Evolutionary conservation across 2,888 invertebrate genomes (phyloP).

Genomic region (Zelleria hepariella): DNA sequence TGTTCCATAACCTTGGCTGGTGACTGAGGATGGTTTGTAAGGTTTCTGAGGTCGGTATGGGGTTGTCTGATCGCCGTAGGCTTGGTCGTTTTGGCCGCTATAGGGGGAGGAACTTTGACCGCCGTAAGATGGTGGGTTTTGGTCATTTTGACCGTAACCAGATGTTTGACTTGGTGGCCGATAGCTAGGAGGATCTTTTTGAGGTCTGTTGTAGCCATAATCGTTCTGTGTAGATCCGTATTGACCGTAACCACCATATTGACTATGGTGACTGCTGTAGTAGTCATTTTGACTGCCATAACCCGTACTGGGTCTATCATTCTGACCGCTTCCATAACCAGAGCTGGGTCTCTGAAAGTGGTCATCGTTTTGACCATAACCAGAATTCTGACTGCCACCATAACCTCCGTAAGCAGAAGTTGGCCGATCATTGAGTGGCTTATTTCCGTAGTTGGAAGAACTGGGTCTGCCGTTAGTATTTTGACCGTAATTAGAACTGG

Average conservation of each 20-base stretch:
- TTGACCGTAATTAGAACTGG: constrained; percentile 13
- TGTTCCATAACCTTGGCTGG: constrained; percentile 15
- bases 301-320: not conserved
- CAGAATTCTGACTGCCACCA: not conserved
- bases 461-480: not conserved
- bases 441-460: not conserved
- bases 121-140: constrained; percentile 5
- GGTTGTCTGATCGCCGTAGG: not conserved
- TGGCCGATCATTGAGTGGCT: not conserved
- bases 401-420: not conserved
- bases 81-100: not conserved
- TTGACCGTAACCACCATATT: constrained; percentile 2
- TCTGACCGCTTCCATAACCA: not conserved
- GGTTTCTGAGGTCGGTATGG: constrained; percentile 10
- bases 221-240: not conserved
- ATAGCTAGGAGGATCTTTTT: constrained; percentile 14
- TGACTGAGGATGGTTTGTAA: constrained; percentile 8
- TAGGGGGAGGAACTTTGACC: not conserved
- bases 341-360: too few relatives aligned
- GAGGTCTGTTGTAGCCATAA: constrained; percentile 20
- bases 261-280: constrained; percentile 16
- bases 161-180: constrained; percentile 7
- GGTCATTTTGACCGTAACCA: constrained; percentile 7
- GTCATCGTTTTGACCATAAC: not conserved
- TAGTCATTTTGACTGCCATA: not conserved